These are phyloP conservation scores for Siniperca scherzeri DNA, from an alignment of 2,797 vertebrate species.

Conservation along the genomic window DNA sequence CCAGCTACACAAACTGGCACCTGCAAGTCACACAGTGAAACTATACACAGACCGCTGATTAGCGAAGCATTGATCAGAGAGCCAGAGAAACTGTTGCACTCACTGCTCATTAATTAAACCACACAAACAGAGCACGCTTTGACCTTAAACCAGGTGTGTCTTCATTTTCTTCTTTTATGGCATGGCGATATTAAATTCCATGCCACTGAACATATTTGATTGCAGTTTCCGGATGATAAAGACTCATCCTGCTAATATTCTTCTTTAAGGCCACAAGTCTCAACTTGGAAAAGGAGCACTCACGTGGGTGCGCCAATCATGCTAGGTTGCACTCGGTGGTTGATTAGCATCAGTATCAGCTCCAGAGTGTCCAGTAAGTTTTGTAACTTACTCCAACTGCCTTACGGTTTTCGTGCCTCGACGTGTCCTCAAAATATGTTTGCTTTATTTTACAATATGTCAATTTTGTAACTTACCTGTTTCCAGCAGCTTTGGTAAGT, in stretches of 20 bases:
- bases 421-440: background rate
- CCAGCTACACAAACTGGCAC: background rate
- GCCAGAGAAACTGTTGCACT: background rate
- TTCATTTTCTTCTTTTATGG: background rate
- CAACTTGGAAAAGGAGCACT: background rate
- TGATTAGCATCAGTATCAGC: background rate
- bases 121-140: background rate
- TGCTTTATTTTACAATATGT: background rate
- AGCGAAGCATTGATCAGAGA: constrained; percentile 19
- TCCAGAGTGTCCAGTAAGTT: background rate
- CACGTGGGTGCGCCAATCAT: background rate
- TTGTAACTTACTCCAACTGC: background rate
- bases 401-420: background rate
- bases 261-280: no score
- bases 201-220: background rate
- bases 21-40: background rate
- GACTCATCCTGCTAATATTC: no score
- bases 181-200: background rate
- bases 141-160: background rate
- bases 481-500: background rate
- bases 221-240: background rate
- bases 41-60: background rate
- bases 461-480: background rate
- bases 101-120: background rate
- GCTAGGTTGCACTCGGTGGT: background rate